These are phyloP conservation scores for Notarius lentiginosus DNA, from an alignment of 2,113 vertebrate species.

Conservation along the genomic window DNA sequence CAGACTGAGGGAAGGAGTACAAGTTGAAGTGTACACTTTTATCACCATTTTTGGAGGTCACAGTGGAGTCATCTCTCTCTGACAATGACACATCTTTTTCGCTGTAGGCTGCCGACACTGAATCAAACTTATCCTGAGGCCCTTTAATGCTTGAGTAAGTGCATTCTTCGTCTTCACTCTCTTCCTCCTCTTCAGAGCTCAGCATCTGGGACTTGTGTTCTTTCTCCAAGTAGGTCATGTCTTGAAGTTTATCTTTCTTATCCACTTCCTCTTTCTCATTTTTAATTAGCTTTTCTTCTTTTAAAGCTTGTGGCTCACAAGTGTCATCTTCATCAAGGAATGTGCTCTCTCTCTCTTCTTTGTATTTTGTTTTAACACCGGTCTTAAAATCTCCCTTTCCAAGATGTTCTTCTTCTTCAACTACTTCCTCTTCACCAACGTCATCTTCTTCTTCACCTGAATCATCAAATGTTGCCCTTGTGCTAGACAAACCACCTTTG, in stretches of 20 bases:
- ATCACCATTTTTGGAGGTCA: conserved; percentile 60
- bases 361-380: conserved; percentile 72
- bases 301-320: conserved; percentile 64
- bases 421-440: conserved; percentile 46
- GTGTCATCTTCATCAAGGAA: conserved; percentile 85
- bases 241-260: conserved; percentile 56
- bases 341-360: conserved; percentile 85
- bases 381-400: conserved; percentile 67
- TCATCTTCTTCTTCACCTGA: conserved; percentile 70
- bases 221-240: conserved; percentile 40
- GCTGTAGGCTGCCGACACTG: conserved; percentile 39
- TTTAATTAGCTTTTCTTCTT: conserved; percentile 51
- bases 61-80: conserved; percentile 42
- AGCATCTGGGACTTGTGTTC: conserved; percentile 60
- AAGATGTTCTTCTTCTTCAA: conserved; percentile 35
- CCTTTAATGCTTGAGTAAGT: conserved; percentile 53
- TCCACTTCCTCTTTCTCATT: conserved; percentile 57
- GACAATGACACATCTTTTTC: conserved; percentile 51
- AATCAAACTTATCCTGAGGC: conserved; percentile 55
- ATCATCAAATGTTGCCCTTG: conserved; percentile 77
- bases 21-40: conserved; percentile 75
- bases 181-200: conserved; percentile 67
- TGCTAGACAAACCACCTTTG: conserved; percentile 67
- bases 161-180: conserved; percentile 60
- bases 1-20: conserved; percentile 65